A percentile compares a stretch with the other conserved stretches of the same genome.
Conservation (phyloP, 2,113 vertebrate genomes). For the Manacus vitellinus region DNA sequence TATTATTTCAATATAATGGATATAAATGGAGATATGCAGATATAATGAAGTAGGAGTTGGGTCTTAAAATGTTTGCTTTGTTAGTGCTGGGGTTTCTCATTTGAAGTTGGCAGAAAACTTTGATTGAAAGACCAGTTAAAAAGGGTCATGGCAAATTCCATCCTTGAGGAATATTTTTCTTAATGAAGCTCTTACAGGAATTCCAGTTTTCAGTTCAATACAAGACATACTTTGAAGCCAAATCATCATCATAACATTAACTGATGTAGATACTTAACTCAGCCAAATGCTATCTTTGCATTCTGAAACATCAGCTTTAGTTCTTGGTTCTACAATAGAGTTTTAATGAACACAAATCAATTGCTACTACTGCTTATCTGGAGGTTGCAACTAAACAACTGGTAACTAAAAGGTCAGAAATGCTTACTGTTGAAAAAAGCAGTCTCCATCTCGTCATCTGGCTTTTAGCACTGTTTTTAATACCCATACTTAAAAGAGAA, state of each 20-base stretch:
- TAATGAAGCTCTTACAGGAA: neutral
- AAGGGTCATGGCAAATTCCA: neutral
- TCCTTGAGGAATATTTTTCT: neutral
- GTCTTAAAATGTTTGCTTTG: neutral
- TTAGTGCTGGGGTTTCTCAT: neutral
- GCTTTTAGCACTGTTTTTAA: slow-evolving; percentile 2
- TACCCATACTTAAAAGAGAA: neutral
- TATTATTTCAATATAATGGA: neutral
- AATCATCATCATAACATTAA: neutral
- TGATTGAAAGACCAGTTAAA: neutral
- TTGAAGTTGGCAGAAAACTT: neutral
- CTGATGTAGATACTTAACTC: neutral
- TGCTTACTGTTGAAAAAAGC: neutral
- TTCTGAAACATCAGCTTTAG: neutral
- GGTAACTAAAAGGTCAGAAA: slow-evolving; percentile 4
- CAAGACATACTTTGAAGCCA: neutral
- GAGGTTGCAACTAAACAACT: neutral
- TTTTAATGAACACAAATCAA: slow-evolving; percentile 16
- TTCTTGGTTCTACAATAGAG: neutral
- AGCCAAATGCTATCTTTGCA: neutral
- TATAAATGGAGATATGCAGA: neutral
- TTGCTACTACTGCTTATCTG: neutral
- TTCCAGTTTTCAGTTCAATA: neutral
- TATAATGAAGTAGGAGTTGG: neutral
- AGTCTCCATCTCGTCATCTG: neutral